These are phyloP conservation scores for Parazoanthus atlanticus DNA, from an alignment of 92 coral and sea anemone species.

Conservation along the genomic window DNA sequence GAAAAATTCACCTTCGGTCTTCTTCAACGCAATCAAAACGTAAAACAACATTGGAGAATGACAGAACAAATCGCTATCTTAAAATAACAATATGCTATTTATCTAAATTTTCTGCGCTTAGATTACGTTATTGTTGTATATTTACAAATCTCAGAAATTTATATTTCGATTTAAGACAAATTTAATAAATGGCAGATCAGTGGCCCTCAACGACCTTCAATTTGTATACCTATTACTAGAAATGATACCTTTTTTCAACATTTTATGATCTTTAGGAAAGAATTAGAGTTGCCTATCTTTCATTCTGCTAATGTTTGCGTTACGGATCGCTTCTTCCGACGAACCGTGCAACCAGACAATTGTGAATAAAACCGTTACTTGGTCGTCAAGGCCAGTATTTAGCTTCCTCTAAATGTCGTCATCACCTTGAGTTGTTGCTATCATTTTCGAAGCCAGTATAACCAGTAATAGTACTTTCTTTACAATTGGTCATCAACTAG, in stretches of 20 bases:
- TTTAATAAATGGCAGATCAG: not conserved
- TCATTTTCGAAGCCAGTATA: not conserved
- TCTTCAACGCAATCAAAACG: not conserved
- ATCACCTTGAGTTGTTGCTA: not conserved
- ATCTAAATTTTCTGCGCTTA: not conserved
- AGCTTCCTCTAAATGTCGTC: not conserved
- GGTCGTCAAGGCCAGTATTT: not conserved
- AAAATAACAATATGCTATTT: not conserved
- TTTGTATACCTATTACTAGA: not conserved
- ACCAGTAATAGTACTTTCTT: not conserved
- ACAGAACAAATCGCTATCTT: too few species aligned
- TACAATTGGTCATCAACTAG: too few species aligned
- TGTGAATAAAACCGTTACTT: not conserved
- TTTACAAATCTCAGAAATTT: not conserved
- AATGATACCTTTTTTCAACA: too few species aligned
- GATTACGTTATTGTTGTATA: too few species aligned
- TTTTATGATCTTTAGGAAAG: not conserved
- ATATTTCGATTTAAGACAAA: too few species aligned
- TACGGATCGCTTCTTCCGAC: not conserved
- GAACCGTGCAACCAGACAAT: not conserved
- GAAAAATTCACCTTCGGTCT: not conserved
- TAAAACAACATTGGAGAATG: not conserved
- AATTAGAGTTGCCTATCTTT: not conserved
- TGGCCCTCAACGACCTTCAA: not conserved
- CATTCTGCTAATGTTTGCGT: too few species aligned